Evolutionary conservation across 2,797 vertebrate species (phyloP), one percentile per base, ranked within the genome.

Genomic region (Taeniopygia guttata): DNA sequence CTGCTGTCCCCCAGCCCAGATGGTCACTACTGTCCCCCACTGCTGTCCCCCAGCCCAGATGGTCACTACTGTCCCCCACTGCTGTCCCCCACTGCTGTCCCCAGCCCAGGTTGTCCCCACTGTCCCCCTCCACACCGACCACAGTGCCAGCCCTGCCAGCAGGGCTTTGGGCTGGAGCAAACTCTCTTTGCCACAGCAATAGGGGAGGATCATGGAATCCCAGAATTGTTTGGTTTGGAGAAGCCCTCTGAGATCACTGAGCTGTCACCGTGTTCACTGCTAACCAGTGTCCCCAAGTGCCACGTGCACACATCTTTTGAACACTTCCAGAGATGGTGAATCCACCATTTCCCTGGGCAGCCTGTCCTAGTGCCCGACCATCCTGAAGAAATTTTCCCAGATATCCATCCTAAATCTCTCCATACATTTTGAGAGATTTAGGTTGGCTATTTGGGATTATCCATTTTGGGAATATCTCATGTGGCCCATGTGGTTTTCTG

Each of bases 401-500:
- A n/a, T 5, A 26, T 9, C n/a, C 38, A 32, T 0, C 30, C 10
- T 23, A 8, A 52, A 32, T 8, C 8, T 30, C 29, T 22, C 29
- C 21, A 16, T 9, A 5, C 25, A 64, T 34, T 34, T 34, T 34
- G 34, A 34, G 34, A 34, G 34, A 34, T 34, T 34, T 34, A 34
- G 34, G 34, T 34, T 34, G 34, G 34, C 34, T 34, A 34, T 34
- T 34, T 34, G 34, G 34, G 34, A 34, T 34, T 34, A 34, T 34
- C 34, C 34, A 34, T 34, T 34, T 34, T 34, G 34, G 34, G 34
- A 34, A 34, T 34, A 34, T 34, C 34, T 46, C 52, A 23, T 26
- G 30, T 1, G 5, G 7, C 29, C 42, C 7, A 0, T 1, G 1
- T 49, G 48, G 16, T 52, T 84, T 78, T 60, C 54, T 63, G 13